A percentile compares a stretch with the other conserved stretches of the same genome.
Evolutionary conservation across 2,113 vertebrate species (phyloP).

Genomic region (Cheirogaleus medius): DNA sequence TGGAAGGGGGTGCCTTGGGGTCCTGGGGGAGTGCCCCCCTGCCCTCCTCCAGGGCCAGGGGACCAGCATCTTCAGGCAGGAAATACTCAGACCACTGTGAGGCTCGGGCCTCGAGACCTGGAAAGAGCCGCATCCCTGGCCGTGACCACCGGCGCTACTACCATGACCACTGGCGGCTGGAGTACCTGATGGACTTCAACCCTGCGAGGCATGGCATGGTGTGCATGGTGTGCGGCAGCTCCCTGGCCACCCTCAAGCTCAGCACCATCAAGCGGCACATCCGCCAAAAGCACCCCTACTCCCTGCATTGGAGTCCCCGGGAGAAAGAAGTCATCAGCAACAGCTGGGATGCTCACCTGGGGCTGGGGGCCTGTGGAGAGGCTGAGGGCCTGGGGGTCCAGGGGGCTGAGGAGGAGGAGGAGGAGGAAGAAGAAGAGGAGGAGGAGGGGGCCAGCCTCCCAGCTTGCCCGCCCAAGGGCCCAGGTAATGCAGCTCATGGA

Average conservation of each 20-base stretch:
- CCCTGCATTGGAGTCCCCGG: conserved; percentile 90
- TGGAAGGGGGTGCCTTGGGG: conserved; percentile 76
- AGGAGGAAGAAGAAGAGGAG: conserved; percentile 73
- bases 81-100: conserved; percentile 86
- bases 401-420: conserved; percentile 77
- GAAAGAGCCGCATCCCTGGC: conserved; percentile 91
- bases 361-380: conserved; percentile 82
- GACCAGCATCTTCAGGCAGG: conserved; percentile 78
- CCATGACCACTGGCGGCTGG: conserved; percentile 95
- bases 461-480: conserved; percentile 64
- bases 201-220: conserved; percentile 92
- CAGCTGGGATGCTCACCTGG: conserved; percentile 93
- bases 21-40: conserved; percentile 58
- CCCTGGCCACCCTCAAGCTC: conserved; percentile 93
- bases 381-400: conserved; percentile 71
- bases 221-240: conserved; percentile 97
- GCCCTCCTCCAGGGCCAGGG: conserved; percentile 73
- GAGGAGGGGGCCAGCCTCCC: conserved; percentile 64
- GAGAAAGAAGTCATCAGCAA: conserved; percentile 95
- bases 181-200: conserved; percentile 97
- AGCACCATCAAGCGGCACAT: conserved; percentile 97
- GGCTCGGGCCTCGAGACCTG: conserved; percentile 88
- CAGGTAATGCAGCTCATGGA: conserved; percentile 52
- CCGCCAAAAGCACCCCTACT: conserved; percentile 94
- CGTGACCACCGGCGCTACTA: conserved; percentile 95